These are phyloP conservation scores for Meganola albula DNA, from an alignment of 2,888 invertebrate species.

Conservation along the genomic window DNA sequence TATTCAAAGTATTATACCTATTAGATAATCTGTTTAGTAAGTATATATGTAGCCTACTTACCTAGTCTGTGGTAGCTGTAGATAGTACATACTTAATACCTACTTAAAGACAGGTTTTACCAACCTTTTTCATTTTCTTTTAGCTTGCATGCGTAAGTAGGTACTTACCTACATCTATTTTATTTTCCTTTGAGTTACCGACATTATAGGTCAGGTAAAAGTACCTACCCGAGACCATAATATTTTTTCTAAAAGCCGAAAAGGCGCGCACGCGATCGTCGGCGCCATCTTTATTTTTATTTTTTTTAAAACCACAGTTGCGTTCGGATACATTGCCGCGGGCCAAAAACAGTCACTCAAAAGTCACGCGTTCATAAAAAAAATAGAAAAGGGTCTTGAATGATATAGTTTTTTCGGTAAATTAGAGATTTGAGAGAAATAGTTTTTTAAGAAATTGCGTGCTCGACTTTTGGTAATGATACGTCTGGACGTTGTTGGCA, in stretches of 20 bases:
- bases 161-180: constrained; percentile 32
- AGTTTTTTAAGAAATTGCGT: constrained; percentile 68
- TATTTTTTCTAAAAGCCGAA: constrained; percentile 61
- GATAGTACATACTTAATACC: no score
- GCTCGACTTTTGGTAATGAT: constrained; percentile 56
- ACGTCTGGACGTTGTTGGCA: constrained; percentile 45
- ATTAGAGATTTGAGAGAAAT: constrained; percentile 65
- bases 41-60: no score
- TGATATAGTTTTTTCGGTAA: constrained; percentile 75
- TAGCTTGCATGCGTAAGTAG: no score
- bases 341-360: constrained; percentile 73
- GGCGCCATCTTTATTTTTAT: constrained; percentile 60
- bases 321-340: constrained; percentile 59
- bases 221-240: constrained; percentile 42
- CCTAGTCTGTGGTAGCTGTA: no score
- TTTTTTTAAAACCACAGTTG: constrained; percentile 46
- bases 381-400: constrained; percentile 58
- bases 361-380: constrained; percentile 69
- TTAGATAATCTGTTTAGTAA: no score
- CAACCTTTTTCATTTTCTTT: no score
- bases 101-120: no score
- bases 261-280: constrained; percentile 55
- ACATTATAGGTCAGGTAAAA: constrained; percentile 69
- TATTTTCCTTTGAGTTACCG: constrained; percentile 46
- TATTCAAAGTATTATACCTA: no score